Conservation (phyloP, 2,888 invertebrate species). For the Agrotis clavis region DNA sequence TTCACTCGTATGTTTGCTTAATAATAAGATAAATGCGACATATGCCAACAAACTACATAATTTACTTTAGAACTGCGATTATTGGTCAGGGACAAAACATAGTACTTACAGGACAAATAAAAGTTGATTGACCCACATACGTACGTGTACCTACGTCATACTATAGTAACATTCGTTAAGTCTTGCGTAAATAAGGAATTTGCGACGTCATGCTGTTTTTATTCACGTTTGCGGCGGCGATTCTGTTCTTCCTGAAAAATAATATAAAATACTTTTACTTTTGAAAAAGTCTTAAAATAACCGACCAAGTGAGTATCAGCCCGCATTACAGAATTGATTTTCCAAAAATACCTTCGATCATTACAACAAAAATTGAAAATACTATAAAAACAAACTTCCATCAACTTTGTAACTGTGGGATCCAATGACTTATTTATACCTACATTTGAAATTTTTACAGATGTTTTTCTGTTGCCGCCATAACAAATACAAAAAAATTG, state of each 20-base stretch:
- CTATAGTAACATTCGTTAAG: slow-evolving; percentile 52
- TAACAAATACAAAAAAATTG: no score
- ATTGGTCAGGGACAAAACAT: no score
- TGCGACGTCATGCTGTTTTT: slow-evolving; percentile 67
- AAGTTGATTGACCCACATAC: background rate
- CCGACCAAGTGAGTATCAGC: background rate
- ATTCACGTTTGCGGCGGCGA: slow-evolving; percentile 89
- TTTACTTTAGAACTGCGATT: no score
- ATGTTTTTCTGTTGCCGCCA: no score
- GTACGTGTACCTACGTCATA: slow-evolving; percentile 34
- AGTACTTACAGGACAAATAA: no score
- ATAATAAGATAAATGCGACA: no score
- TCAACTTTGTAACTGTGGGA: background rate
- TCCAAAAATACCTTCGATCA: background rate
- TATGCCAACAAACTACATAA: no score
- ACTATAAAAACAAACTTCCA: background rate
- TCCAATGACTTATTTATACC: background rate
- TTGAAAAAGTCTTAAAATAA: background rate
- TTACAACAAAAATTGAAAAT: background rate
- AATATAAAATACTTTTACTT: no score
- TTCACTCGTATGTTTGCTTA: no score
- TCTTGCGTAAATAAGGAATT: slow-evolving; percentile 59
- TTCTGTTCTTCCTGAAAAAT: slow-evolving; percentile 88
- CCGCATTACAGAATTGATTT: background rate
- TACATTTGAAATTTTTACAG: no score